Conservation (phyloP, 2,113 vertebrate genomes). For the Colossoma macropomum region DNA sequence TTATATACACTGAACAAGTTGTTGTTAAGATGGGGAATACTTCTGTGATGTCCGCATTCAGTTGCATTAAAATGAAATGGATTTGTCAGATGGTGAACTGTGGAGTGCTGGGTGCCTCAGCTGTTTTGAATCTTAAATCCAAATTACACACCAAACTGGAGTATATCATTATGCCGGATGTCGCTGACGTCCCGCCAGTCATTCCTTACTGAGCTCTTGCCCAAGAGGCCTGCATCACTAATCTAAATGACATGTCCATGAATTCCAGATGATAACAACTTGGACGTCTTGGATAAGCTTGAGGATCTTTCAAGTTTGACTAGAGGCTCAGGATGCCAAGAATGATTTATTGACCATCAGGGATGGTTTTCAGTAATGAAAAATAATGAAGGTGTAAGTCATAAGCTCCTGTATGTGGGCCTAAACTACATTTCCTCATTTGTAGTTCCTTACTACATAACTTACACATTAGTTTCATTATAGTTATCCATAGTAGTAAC, state of each 20-base stretch:
- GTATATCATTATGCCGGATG: conserved; percentile 62
- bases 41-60: conserved; percentile 55
- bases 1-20: conserved; percentile 72
- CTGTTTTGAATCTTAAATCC: conserved; percentile 65
- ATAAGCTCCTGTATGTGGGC: too few species aligned
- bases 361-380: background rate
- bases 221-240: conserved; percentile 52
- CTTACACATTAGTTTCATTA: too few species aligned
- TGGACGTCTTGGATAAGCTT: conserved; percentile 12
- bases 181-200: conserved; percentile 64
- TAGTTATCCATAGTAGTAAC: too few species aligned
- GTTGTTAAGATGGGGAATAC: conserved; percentile 53
- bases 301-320: background rate
- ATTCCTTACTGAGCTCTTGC: conserved; percentile 21
- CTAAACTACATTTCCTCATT: too few species aligned
- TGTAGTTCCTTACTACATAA: too few species aligned
- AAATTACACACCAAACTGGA: conserved; percentile 68
- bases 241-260: conserved; percentile 64
- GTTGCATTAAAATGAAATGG: conserved; percentile 61
- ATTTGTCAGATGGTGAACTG: conserved; percentile 63
- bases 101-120: conserved; percentile 53
- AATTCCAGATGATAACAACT: conserved; percentile 54
- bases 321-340: background rate
- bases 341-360: background rate
- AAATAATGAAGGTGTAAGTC: background rate